Base-by-base conservation (phyloP, 2,797 vertebrate species). In the Megaceryle alcyon region DNA sequence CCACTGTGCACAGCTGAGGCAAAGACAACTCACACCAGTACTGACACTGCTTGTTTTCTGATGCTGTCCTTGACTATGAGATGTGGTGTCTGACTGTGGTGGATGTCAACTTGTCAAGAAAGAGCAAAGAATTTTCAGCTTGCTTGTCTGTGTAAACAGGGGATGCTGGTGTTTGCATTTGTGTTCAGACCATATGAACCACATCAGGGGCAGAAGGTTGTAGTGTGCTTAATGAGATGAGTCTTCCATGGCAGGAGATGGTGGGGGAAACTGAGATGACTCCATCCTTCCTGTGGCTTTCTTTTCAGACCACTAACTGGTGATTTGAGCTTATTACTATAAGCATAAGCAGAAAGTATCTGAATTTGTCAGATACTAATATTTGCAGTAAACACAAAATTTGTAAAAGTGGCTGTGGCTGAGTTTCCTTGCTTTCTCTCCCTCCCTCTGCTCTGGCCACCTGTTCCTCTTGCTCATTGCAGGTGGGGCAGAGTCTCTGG, bases 181-280 rank as follows among this genome's bases (percentile, higher is more conserved):
- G 6, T 41, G 25, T 65, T 57, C 57, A 53, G 70, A 14, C 51
- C 16, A 9, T 9, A 7, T 7, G 28, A 83, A n/a, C 16, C 11
- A 9, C 22, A 44, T 2, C 16, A 19, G 2, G 2, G 12, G n/a
- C 41, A 64, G 37, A 10, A 37, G 51, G n/a, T 23, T 82, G 71
- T 23, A 2, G 39, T 0, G 8, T 23, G 29, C 60, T 41, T 29
- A 31, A 14, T 21, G 44, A 51, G 25, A 44, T 22, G 53, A 84
- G 35, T 7, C 33, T 14, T 51, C 15, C 8, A 3, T 0, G 6
- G 21, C 5, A 28, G 9, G 14, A 5, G 7, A 16, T 68, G 56
- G n/a, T 1, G 6, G 26, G 15, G 29, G 15, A 31, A 33, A 49
- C 22, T 13, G 49, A 54, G 56, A 5, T 65, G 49, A 22, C n/a